Conservation (phyloP, 2,888 invertebrate species). For the Lepidocyrtoides sp. region DNA sequence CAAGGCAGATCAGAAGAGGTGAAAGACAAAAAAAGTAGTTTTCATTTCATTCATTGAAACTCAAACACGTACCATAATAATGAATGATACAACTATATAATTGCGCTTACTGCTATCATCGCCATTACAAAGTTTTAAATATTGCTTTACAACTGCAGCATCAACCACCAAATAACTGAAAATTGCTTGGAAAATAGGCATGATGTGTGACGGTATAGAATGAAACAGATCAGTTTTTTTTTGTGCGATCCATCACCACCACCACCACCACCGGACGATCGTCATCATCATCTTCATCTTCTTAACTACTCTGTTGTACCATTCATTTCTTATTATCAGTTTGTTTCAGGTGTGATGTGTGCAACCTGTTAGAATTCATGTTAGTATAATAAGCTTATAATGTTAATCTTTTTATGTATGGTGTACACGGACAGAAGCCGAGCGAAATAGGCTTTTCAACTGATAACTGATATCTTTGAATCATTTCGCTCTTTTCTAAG, state of each 20-base stretch:
- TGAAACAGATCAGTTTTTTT: conserved; percentile 53
- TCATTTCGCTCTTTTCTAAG: background rate
- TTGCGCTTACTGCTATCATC: background rate
- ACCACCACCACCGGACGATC: conserved; percentile 44
- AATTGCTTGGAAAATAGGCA: background rate
- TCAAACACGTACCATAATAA: background rate
- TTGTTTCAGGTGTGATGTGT: conserved; percentile 11
- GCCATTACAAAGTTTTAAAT: background rate
- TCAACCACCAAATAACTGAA: background rate
- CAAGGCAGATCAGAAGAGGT: background rate
- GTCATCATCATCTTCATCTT: conserved; percentile 20
- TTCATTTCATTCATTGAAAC: conserved; percentile 44
- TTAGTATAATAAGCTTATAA: background rate
- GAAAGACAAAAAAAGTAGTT: conserved; percentile 17
- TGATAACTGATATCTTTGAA: conserved; percentile 53
- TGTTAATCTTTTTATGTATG: background rate
- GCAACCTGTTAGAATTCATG: conserved; percentile 53
- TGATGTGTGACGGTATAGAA: background rate
- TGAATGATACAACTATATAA: background rate
- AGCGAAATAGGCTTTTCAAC: conserved; percentile 20
- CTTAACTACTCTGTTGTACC: background rate
- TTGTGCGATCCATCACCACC: conserved; percentile 24
- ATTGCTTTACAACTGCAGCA: background rate
- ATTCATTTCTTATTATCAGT: background rate
- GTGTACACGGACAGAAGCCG: conserved; percentile 26